These are phyloP conservation scores for Myiothlypis coronata DNA, from an alignment of 2,797 vertebrate genomes.

Conservation along the genomic window DNA sequence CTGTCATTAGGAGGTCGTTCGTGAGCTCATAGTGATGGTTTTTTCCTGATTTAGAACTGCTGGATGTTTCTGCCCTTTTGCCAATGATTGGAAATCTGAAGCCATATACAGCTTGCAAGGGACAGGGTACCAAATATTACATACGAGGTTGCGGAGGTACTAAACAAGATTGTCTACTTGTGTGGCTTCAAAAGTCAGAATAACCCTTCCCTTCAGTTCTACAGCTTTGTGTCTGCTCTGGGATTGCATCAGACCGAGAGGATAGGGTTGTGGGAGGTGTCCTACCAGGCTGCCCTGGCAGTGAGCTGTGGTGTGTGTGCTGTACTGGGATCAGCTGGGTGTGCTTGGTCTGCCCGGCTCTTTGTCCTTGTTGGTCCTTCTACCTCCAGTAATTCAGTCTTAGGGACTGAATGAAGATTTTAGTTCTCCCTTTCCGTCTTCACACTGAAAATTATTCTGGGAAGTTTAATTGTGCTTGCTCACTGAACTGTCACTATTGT, in stretches of 20 bases:
- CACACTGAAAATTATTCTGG: background rate
- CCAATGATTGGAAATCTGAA: background rate
- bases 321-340: background rate
- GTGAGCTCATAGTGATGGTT: background rate
- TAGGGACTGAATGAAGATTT: background rate
- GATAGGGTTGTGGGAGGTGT: background rate
- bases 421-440: background rate
- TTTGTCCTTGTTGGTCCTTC: background rate
- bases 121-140: background rate
- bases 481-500: background rate
- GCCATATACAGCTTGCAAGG: background rate
- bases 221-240: background rate
- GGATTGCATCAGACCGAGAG: background rate
- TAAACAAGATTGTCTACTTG: background rate
- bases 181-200: background rate
- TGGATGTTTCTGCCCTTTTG: background rate
- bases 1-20: rapidly evolving
- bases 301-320: background rate
- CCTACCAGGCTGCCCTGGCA: background rate
- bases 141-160: rapidly evolving
- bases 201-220: background rate
- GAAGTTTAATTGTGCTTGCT: background rate
- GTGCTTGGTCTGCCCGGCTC: background rate
- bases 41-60: background rate
- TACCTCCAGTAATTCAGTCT: background rate